phyloP scores from a whole-genome alignment of 2,797 vertebrate species.

The Lutjanus argentimaculatus region DNA sequence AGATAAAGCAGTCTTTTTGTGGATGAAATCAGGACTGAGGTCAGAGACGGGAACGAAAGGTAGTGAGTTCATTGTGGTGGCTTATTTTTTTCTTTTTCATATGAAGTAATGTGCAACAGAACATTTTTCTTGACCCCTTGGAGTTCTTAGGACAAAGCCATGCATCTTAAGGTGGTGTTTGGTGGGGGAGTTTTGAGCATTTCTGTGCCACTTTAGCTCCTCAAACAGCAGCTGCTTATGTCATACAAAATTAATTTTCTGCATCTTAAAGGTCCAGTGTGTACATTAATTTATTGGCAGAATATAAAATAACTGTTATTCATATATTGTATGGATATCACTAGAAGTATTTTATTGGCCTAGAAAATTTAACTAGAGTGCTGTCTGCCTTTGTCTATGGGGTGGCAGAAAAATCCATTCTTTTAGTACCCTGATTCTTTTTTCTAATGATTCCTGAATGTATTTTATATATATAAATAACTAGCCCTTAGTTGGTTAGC shows the following conservation, averaged over 20 bases:
- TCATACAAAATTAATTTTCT: neutral
- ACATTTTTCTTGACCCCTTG: neutral
- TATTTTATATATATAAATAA: no score
- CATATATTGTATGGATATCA: no score
- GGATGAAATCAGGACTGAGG: constrained; percentile 36
- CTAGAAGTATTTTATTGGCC: no score
- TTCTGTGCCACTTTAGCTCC: neutral
- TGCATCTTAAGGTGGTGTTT: neutral
- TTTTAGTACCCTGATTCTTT: no score
- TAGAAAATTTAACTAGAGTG: no score
- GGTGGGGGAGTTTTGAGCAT: constrained; percentile 4
- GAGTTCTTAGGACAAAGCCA: neutral
- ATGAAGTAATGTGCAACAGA: neutral
- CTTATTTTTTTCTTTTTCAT: constrained; percentile 31
- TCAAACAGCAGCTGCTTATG: neutral
- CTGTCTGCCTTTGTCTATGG: no score
- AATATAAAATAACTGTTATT: no score
- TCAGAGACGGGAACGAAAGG: constrained; percentile 29
- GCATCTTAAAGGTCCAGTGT: neutral
- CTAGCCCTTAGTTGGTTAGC: no score
- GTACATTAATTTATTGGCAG: no score
- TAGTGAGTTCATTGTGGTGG: constrained; percentile 1
- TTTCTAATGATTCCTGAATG: no score
- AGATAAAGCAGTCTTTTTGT: constrained; percentile 50
- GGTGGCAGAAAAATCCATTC: no score